A percentile compares a stretch with the other conserved stretches of the same genome.
These are phyloP conservation scores for Mycteria americana DNA, from an alignment of 2,797 vertebrate species.

Conservation along the genomic window DNA sequence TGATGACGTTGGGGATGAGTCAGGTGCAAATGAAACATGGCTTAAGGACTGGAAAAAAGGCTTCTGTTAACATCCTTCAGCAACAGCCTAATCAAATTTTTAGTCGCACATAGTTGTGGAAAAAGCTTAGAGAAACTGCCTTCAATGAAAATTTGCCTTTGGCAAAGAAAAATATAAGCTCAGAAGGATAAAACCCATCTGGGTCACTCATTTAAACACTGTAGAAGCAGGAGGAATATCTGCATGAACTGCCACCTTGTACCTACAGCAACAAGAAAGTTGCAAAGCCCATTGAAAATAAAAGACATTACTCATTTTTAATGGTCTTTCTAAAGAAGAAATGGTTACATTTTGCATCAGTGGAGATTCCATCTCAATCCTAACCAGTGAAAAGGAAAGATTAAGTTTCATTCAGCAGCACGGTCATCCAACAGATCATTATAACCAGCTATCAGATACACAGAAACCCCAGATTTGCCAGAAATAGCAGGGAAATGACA, in stretches of 20 bases:
- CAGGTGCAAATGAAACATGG: background rate
- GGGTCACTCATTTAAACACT: background rate
- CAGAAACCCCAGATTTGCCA: background rate
- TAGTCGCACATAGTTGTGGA: background rate
- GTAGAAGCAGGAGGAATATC: background rate
- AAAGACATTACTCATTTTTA: background rate
- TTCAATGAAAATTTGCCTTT: background rate
- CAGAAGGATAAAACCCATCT: background rate
- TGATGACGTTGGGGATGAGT: background rate
- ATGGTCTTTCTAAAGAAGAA: background rate
- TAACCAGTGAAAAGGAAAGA: background rate
- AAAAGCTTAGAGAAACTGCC: background rate
- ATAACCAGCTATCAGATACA: background rate
- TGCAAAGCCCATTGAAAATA: background rate
- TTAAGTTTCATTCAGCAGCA: background rate
- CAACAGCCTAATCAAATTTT: background rate
- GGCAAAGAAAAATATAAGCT: background rate
- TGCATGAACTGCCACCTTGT: background rate
- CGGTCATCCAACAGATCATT: background rate
- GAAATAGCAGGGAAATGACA: background rate
- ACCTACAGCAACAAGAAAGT: background rate
- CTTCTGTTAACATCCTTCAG: background rate
- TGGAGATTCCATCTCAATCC: background rate
- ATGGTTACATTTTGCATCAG: background rate
- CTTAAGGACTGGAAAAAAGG: background rate